Percentiles rank a stretch among this genome's conserved stretches.
Conservation (phyloP, 2,888 invertebrate species). For the Crematogaster levior region DNA sequence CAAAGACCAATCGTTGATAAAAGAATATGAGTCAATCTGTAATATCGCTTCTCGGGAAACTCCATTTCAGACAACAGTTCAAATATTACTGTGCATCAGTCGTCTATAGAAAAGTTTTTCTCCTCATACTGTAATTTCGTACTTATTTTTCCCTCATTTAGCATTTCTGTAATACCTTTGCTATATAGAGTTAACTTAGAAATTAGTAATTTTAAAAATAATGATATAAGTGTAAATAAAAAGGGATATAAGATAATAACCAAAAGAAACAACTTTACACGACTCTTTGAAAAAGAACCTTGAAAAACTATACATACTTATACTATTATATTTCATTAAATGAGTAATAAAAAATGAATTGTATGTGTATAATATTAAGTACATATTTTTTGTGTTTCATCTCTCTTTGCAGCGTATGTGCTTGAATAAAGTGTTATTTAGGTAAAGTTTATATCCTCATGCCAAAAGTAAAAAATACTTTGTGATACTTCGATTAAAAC, state of each 20-base stretch:
- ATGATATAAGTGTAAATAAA: neutral
- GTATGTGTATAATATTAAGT: neutral
- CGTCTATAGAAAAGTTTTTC: neutral
- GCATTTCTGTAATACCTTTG: neutral
- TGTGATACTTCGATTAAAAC: too few relatives aligned
- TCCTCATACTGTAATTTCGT: neutral
- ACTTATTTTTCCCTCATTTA: neutral
- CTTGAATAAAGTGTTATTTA: neutral
- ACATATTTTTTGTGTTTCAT: neutral
- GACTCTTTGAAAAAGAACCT: neutral
- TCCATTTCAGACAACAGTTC: constrained; percentile 24
- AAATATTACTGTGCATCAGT: neutral
- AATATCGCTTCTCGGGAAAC: neutral
- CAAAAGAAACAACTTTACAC: too few relatives aligned
- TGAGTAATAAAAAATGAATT: constrained; percentile 3
- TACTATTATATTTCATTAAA: neutral
- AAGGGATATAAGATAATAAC: constrained; percentile 11
- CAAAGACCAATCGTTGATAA: constrained; percentile 38
- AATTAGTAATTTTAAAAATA: neutral
- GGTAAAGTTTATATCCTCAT: neutral
- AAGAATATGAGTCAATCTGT: constrained; percentile 10
- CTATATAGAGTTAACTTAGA: neutral
- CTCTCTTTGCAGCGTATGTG: neutral
- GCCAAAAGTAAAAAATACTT: too few relatives aligned
- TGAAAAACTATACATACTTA: neutral